A percentile compares a stretch with the other conserved stretches of the same genome.
phyloP scores from a whole-genome alignment of 2,888 invertebrate species.

The Pyralis farinalis region DNA sequence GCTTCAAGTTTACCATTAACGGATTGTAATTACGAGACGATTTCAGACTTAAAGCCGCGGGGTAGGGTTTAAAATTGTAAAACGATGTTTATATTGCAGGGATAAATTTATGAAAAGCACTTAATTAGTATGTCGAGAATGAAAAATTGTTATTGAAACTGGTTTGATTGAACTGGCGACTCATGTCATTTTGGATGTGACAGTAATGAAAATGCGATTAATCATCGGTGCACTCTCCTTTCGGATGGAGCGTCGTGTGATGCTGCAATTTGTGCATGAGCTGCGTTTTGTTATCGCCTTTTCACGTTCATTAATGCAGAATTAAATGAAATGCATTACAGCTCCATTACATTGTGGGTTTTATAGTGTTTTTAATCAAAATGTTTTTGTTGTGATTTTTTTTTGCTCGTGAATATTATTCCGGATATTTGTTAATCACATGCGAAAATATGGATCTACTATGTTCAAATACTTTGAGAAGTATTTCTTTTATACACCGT shows the following conservation, averaged over 20 bases:
- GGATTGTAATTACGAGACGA: constrained; percentile 32
- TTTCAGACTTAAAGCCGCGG: constrained; percentile 28
- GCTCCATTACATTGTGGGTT: background rate
- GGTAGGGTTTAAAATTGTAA: constrained; percentile 41
- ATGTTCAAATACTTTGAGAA: no score
- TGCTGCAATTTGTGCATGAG: constrained; percentile 43
- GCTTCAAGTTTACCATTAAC: constrained; percentile 61
- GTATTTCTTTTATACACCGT: no score
- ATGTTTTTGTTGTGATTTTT: no score
- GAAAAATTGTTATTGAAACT: constrained; percentile 80
- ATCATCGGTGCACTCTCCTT: constrained; percentile 52
- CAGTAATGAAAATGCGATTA: constrained; percentile 71
- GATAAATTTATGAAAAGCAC: constrained; percentile 74
- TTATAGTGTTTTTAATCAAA: no score
- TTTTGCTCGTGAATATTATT: no score
- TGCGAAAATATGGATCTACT: no score
- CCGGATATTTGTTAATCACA: no score
- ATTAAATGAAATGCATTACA: background rate
- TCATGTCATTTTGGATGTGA: constrained; percentile 76
- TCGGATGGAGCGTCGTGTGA: constrained; percentile 46
- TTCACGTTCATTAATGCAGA: constrained; percentile 17
- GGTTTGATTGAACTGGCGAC: constrained; percentile 75
- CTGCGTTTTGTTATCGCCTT: constrained; percentile 31
- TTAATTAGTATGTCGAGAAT: constrained; percentile 80
- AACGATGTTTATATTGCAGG: constrained; percentile 28